These are phyloP conservation scores for Chelonoidis abingdonii DNA, from an alignment of 2,113 vertebrate species.

Conservation along the genomic window DNA sequence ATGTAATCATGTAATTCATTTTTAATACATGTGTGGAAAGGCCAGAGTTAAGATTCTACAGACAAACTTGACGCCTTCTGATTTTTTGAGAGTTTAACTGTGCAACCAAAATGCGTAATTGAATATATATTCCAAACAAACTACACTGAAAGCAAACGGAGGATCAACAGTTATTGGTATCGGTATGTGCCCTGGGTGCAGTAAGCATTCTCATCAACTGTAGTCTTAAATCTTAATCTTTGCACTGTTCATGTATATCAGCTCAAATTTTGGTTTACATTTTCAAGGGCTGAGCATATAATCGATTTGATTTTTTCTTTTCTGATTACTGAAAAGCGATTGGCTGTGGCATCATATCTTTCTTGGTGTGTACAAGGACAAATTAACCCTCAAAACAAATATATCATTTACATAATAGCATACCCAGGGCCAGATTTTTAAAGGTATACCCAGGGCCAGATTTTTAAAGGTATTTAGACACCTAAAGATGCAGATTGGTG, in stretches of 20 bases:
- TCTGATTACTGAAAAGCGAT: neutral
- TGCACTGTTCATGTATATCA: neutral
- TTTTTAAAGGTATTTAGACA: neutral
- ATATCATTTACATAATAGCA: neutral
- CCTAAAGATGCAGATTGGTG: no score
- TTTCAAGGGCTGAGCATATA: neutral
- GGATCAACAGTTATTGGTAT: neutral
- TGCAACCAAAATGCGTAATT: neutral
- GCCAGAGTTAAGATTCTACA: neutral
- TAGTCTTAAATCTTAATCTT: neutral
- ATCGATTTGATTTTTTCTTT: neutral
- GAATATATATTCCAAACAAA: neutral
- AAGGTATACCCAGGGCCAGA: neutral
- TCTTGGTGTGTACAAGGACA: neutral
- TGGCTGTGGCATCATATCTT: neutral
- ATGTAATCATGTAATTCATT: neutral
- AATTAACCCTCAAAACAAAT: neutral
- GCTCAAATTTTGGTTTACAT: neutral
- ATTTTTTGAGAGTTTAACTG: neutral
- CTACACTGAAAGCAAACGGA: neutral
- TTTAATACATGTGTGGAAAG: neutral
- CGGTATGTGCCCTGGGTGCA: neutral
- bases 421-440: neutral
- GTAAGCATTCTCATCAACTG: neutral
- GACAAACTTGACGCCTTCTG: neutral